phyloP scores from a whole-genome alignment of 2,888 invertebrate species.

The Megamerina dolium region DNA sequence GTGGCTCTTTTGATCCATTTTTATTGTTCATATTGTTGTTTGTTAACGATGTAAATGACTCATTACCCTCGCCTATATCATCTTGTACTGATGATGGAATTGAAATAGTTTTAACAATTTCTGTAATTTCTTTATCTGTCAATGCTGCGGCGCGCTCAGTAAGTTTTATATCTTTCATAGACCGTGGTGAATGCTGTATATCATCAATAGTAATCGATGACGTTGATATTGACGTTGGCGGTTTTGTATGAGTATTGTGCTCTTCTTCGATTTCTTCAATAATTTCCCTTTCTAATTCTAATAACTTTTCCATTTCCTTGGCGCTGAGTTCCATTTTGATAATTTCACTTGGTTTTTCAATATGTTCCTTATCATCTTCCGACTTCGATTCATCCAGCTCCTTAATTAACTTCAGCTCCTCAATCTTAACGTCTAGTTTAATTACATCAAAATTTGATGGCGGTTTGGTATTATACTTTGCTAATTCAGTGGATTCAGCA shows the following conservation, averaged over 20 bases:
- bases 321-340: conserved; percentile 16
- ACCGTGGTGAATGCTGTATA: conserved; percentile 11
- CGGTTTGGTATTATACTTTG: no score
- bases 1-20: conserved; percentile 11
- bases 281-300: conserved; percentile 15
- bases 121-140: conserved; percentile 22
- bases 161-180: conserved; percentile 8
- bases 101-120: conserved; percentile 24
- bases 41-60: not conserved
- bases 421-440: no score
- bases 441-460: not conserved
- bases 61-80: conserved; percentile 18
- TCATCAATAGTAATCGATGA: no score
- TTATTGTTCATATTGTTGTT: not conserved
- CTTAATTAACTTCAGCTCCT: no score
- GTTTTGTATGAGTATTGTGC: not conserved
- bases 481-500: not conserved
- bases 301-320: conserved; percentile 15
- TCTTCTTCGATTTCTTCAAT: conserved; percentile 4
- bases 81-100: conserved; percentile 12
- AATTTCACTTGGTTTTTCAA: conserved; percentile 7
- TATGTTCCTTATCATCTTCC: not conserved
- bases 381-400: no score
- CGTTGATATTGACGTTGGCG: no score
- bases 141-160: conserved; percentile 14